Evolutionary conservation across 1,140 invertebrate genomes (phyloP).

Genomic region (Pogonomyrmex californicus): DNA sequence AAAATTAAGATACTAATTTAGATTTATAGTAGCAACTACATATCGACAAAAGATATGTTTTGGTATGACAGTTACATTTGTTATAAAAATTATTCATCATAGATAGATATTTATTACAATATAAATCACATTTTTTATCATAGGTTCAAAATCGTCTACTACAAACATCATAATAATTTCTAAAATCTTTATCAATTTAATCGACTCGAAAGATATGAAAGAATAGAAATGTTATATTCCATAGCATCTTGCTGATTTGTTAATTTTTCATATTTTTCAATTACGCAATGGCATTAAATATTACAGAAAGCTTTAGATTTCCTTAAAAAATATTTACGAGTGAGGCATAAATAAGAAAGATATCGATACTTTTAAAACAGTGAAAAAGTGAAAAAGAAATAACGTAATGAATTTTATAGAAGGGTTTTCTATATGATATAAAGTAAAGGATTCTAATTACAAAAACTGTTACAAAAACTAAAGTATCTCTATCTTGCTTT

Average conservation of each 20-base stretch:
- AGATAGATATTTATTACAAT: too few species aligned
- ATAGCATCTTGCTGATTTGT: background rate
- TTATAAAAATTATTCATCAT: too few species aligned
- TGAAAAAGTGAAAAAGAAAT: too few species aligned
- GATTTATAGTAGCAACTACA: background rate
- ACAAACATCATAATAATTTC: background rate
- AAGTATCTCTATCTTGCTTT: slow-evolving; percentile 1
- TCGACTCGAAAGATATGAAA: background rate
- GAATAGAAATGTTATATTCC: slow-evolving; percentile 6
- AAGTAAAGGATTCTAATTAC: too few species aligned
- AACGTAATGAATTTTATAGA: too few species aligned
- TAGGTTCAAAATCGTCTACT: background rate
- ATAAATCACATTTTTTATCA: too few species aligned
- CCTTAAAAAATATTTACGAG: background rate
- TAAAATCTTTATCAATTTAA: background rate
- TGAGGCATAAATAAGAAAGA: background rate
- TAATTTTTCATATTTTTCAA: background rate
- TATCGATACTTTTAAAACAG: background rate
- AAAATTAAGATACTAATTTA: background rate
- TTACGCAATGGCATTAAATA: slow-evolving; percentile 4
- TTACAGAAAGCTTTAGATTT: background rate
- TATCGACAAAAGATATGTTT: too few species aligned
- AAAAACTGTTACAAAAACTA: background rate
- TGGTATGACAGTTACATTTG: background rate
- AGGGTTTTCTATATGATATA: background rate